These are phyloP conservation scores for Mormyrops attenuatus DNA, from an alignment of 2,797 vertebrate species.

Conservation along the genomic window DNA sequence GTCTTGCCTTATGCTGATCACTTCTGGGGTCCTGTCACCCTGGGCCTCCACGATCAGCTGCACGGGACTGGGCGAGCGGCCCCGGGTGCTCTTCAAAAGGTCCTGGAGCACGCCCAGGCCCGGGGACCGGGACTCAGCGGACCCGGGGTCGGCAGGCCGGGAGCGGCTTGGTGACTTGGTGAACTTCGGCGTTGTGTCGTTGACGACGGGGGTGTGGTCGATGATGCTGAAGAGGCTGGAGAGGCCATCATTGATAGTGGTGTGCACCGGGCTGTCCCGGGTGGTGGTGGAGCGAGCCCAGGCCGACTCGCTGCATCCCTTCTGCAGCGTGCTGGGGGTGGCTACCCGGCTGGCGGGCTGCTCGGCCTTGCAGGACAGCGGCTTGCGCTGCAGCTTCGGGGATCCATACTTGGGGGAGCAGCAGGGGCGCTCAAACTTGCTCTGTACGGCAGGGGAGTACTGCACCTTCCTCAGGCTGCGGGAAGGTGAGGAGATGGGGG, in stretches of 20 bases:
- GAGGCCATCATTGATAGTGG: slow-evolving; percentile 93
- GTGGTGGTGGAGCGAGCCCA: slow-evolving; percentile 98
- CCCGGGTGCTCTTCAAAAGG: slow-evolving; percentile 61
- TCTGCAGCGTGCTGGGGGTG: slow-evolving; percentile 69
- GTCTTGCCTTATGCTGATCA: slow-evolving; percentile 78
- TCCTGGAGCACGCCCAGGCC: slow-evolving; percentile 63
- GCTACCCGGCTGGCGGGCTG: slow-evolving; percentile 57
- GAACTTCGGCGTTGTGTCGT: slow-evolving; percentile 77
- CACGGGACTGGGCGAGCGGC: slow-evolving; percentile 88
- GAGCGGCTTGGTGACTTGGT: slow-evolving; percentile 75
- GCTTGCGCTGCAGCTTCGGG: slow-evolving; percentile 90
- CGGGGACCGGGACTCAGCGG: slow-evolving; percentile 39
- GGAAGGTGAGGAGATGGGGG: slow-evolving; percentile 88
- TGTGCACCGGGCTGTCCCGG: slow-evolving; percentile 91
- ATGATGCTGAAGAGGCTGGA: slow-evolving; percentile 99
- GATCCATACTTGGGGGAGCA: slow-evolving; percentile 97
- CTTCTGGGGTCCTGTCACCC: slow-evolving; percentile 75
- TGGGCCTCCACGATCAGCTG: slow-evolving; percentile 71
- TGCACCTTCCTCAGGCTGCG: slow-evolving; percentile 82
- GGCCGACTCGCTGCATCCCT: slow-evolving; percentile 88
- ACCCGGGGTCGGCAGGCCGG: slow-evolving; percentile 53
- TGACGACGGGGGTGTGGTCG: slow-evolving; percentile 81
- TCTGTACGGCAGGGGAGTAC: slow-evolving; percentile 83
- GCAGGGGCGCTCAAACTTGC: slow-evolving; percentile 92
- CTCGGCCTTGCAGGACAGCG: slow-evolving; percentile 69